Percentiles rank a stretch among this genome's conserved stretches.
Conservation (phyloP, 2,113 vertebrate species). For the Reinhardtius hippoglossoides region DNA sequence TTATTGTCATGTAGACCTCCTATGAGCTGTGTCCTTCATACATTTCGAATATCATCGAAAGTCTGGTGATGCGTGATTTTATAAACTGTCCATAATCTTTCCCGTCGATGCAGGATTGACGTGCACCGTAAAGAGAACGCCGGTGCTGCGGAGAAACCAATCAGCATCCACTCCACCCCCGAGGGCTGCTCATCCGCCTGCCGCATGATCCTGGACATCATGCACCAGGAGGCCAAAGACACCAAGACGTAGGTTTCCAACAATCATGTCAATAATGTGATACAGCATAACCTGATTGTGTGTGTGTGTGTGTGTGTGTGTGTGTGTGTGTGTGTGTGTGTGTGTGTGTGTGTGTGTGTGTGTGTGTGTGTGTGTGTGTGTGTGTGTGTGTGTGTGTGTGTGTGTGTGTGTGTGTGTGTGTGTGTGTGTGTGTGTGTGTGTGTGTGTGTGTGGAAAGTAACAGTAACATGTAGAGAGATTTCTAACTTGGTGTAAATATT, state of each 20-base stretch:
- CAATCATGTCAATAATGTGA: neutral
- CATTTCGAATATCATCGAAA: neutral
- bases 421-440: too few relatives aligned
- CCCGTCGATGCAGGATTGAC: slow-evolving; percentile 84
- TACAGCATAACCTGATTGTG: too few relatives aligned
- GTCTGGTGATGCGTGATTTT: neutral
- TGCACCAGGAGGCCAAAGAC: slow-evolving; percentile 98
- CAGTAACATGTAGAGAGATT: too few relatives aligned
- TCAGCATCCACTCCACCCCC: slow-evolving; percentile 94
- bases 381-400: too few relatives aligned
- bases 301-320: neutral
- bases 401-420: too few relatives aligned
- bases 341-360: too few relatives aligned
- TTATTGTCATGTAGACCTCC: too few relatives aligned
- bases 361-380: too few relatives aligned
- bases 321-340: too few relatives aligned
- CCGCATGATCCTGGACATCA: slow-evolving; percentile 96
- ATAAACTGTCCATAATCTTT: neutral
- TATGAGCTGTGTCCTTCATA: too few relatives aligned
- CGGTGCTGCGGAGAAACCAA: slow-evolving; percentile 93
- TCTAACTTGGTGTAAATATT: too few relatives aligned
- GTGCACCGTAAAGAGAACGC: slow-evolving; percentile 96
- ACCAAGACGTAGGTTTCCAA: slow-evolving; percentile 90
- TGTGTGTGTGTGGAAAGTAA: too few relatives aligned
- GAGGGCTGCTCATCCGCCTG: slow-evolving; percentile 94